Conservation (phyloP, 2,113 vertebrate species). For the Setophaga petechia region DNA sequence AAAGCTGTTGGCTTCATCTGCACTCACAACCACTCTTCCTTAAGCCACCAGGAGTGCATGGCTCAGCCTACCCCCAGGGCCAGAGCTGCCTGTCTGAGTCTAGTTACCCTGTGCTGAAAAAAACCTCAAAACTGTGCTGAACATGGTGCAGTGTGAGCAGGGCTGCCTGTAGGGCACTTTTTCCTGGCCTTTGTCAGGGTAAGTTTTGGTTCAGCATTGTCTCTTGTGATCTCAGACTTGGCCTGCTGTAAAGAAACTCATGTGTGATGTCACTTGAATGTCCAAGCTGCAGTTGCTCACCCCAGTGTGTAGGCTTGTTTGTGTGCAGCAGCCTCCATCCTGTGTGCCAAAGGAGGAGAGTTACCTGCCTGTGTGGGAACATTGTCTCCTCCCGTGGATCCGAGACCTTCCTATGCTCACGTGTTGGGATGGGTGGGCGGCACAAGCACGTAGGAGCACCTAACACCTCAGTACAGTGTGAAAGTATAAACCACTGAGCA, state of each 20-base stretch:
- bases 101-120: not conserved
- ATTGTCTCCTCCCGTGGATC: not conserved
- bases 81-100: not conserved
- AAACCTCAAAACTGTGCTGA: not conserved
- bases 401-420: fast-evolving
- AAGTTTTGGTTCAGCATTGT: fast-evolving
- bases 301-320: not conserved
- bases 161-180: not conserved
- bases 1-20: not conserved
- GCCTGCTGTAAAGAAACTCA: not conserved
- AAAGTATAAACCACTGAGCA: not conserved
- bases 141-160: fast-evolving
- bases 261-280: not conserved
- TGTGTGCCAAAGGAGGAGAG: not conserved
- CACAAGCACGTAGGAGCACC: not conserved
- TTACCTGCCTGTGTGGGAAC: not conserved
- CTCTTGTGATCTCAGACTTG: not conserved
- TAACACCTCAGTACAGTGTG: not conserved
- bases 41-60: not conserved
- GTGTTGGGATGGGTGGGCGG: not conserved
- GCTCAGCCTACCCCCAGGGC: not conserved
- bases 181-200: not conserved
- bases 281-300: not conserved
- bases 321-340: not conserved
- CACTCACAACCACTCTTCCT: fast-evolving